Evolutionary conservation across 1,140 invertebrate species (phyloP), one percentile per base, ranked within the genome.

Genomic region (Calosoma granatense): DNA sequence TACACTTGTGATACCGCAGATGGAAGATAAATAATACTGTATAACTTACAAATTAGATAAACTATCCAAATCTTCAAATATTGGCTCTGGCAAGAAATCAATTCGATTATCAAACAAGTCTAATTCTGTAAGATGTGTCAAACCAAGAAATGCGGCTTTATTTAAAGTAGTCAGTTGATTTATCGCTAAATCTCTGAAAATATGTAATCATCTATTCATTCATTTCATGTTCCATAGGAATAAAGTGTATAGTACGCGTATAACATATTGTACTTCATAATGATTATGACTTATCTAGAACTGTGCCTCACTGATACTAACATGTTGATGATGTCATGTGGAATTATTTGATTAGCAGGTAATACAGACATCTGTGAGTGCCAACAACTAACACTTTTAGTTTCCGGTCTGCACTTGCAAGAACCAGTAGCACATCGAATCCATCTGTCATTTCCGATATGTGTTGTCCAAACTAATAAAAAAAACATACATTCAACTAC

Each of bases 51-150:
- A 64, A 67, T 87, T 85, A 22, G 79, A 75, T 2, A 88, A 72
- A 64, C 82, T 85, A 51, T 83, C 79, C 55, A 92, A 69, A 30
- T 85, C 78, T 60, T 85, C 79, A 56, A 92, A 89, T 57, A 91
- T 74, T 58, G 79, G 79, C 4, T 82, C 73, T 1, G 88, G 87
- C 20, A 92, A 70, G 67, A 85, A 85, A 64, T 91, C 86, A 2
- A 92, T 76, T 51, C 80, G 71, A 67, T 92, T 92, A 64, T 87
- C 83, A 56, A 86, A 88, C 58, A 91, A 71, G 67, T 92, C 88
- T 70, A 91, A 71, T 67, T 89, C 82, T 2, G 74, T 78, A 3
- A 91, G 71, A 21, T 82, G 76, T 0, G 76, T 77, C 67, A 91
- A 74, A 2, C 80, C 81, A 54, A 79, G 76, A 65, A 90, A 90